A percentile compares a stretch with the other conserved stretches of the same genome.
These are phyloP conservation scores for Unio delphinus DNA, from an alignment of 2,888 invertebrate genomes.

Conservation along the genomic window DNA sequence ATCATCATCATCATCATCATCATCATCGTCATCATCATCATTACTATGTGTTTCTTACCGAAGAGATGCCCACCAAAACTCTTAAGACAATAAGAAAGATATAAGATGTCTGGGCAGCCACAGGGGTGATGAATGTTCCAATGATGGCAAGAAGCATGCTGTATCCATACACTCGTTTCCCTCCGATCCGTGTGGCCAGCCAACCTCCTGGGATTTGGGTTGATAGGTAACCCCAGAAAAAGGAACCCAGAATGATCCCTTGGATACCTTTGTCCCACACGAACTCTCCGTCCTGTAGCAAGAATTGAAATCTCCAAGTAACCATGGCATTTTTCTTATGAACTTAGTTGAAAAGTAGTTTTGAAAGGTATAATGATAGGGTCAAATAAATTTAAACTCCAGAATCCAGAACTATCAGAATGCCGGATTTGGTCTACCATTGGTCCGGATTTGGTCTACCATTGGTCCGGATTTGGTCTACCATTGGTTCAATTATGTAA, in stretches of 20 bases:
- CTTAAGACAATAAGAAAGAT: conserved; percentile 52
- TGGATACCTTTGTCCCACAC: conserved; percentile 57
- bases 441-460: too few species aligned
- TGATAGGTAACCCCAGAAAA: conserved; percentile 64
- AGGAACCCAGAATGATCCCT: conserved; percentile 59
- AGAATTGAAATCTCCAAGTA: too few species aligned
- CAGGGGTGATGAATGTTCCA: conserved; percentile 59
- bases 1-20: too few species aligned
- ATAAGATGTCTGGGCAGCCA: conserved; percentile 51
- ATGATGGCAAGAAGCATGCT: conserved; percentile 56
- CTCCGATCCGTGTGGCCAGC: conserved; percentile 64
- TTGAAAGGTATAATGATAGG: too few species aligned
- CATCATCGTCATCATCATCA: too few species aligned
- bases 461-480: too few species aligned
- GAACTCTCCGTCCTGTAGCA: conserved; percentile 51
- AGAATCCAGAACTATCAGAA: too few species aligned
- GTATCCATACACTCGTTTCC: conserved; percentile 58
- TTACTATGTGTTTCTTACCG: conserved; percentile 41
- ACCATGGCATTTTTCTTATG: too few species aligned
- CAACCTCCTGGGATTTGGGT: conserved; percentile 64
- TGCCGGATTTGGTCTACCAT: too few species aligned
- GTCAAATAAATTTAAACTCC: too few species aligned
- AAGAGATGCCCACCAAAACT: conserved; percentile 51
- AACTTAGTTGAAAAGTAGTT: too few species aligned
- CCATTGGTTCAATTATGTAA: too few species aligned